A percentile compares a stretch with the other conserved stretches of the same genome.
These are phyloP conservation scores for Eurystomus gularis DNA, from an alignment of 2,113 vertebrate genomes.

Conservation along the genomic window DNA sequence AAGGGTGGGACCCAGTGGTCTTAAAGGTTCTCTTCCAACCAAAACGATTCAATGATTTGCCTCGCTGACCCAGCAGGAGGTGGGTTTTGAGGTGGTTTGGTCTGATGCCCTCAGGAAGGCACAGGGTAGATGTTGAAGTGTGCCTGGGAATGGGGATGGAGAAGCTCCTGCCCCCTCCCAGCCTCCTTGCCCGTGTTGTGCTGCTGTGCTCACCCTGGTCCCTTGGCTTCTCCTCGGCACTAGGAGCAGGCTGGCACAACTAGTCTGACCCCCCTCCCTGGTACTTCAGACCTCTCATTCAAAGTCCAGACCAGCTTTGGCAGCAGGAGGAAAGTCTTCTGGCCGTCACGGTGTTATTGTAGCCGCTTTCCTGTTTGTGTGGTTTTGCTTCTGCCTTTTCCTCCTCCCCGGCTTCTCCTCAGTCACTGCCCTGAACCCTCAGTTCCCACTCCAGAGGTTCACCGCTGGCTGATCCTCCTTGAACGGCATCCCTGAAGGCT, in stretches of 20 bases:
- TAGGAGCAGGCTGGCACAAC: background rate
- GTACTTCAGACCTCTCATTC: background rate
- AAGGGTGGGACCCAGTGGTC: too few relatives aligned
- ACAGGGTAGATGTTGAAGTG: background rate
- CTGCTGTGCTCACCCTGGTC: background rate
- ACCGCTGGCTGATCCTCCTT: background rate
- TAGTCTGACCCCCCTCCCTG: background rate
- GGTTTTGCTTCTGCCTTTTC: background rate
- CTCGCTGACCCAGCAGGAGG: background rate
- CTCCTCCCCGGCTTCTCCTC: background rate
- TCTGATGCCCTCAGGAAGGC: background rate
- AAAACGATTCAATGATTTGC: too few relatives aligned
- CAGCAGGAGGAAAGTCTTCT: background rate
- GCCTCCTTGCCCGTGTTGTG: background rate
- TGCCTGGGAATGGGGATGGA: too few relatives aligned
- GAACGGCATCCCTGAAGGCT: too few relatives aligned
- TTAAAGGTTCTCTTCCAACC: too few relatives aligned
- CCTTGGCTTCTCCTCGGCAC: background rate
- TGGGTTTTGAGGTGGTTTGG: background rate
- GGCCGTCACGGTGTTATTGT: background rate
- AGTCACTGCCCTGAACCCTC: background rate
- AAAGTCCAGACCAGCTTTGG: background rate
- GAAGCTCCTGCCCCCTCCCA: background rate
- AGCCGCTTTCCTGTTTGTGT: background rate
- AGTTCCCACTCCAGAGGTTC: accelerated